Conservation (phyloP, 2,113 vertebrate species). For the Scolopax mira region DNA sequence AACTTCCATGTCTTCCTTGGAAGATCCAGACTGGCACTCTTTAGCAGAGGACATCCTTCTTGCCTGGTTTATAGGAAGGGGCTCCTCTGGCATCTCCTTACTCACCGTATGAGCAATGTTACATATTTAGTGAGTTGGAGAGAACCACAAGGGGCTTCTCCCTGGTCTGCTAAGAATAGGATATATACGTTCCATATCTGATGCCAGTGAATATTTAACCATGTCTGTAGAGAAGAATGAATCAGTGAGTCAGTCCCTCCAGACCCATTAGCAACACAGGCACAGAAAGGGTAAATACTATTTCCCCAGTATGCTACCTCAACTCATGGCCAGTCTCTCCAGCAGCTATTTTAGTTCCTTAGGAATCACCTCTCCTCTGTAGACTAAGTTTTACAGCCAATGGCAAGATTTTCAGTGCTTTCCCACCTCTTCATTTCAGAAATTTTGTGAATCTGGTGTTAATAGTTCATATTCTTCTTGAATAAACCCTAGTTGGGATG, state of each 20-base stretch:
- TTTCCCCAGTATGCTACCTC: not conserved
- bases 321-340: not conserved
- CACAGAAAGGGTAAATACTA: not conserved
- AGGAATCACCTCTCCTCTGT: not conserved
- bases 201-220: not conserved
- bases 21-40: not conserved
- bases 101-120: not conserved
- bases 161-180: not conserved
- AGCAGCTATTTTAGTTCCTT: not conserved
- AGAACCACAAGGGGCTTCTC: not conserved
- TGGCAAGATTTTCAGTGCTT: not conserved
- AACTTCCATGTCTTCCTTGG: not conserved
- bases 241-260: not conserved
- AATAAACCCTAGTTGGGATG: not conserved
- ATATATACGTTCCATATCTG: not conserved
- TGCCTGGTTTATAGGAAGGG: not conserved
- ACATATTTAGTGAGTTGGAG: not conserved
- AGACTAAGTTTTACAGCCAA: not conserved
- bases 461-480: not conserved
- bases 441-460: not conserved
- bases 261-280: not conserved
- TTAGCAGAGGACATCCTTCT: not conserved
- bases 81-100: not conserved
- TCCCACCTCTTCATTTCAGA: not conserved
- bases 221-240: not conserved